These are phyloP conservation scores for Drosophila bifasciata DNA, from an alignment of 1,140 invertebrate genomes.

Conservation along the genomic window DNA sequence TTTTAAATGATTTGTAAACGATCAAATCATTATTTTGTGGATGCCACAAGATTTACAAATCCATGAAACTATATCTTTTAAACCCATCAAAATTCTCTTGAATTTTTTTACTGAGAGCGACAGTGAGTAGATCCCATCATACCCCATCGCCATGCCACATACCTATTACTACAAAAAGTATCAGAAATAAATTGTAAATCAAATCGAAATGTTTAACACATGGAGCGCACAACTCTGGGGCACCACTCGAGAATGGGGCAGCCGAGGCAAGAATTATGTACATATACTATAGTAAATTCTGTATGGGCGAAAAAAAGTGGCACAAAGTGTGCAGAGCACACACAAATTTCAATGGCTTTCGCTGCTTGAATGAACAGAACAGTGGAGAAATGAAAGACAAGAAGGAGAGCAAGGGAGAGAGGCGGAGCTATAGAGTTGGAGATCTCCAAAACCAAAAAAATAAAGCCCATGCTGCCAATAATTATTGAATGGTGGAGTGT, in stretches of 20 bases:
- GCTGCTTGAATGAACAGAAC: constrained; percentile 58
- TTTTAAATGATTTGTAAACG: too few relatives aligned
- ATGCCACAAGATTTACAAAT: too few relatives aligned
- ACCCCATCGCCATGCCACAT: neutral
- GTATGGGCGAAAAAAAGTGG: constrained; percentile 42
- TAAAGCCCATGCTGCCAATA: constrained; percentile 47
- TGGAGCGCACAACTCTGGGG: constrained; percentile 45
- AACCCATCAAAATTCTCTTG: too few relatives aligned
- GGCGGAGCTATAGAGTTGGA: neutral
- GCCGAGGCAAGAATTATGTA: constrained; percentile 42
- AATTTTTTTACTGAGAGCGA: too few relatives aligned
- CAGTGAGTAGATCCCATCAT: too few relatives aligned
- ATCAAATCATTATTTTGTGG: too few relatives aligned
- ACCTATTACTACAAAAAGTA: neutral
- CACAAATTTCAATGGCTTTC: constrained; percentile 55
- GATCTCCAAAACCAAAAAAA: constrained; percentile 1
- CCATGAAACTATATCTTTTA: too few relatives aligned
- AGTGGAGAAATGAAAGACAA: constrained; percentile 14
- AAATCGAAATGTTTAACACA: constrained; percentile 75
- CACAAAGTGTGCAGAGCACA: constrained; percentile 49
- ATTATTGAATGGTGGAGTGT: constrained; percentile 49
- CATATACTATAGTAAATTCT: constrained; percentile 17
- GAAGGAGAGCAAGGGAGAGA: neutral
- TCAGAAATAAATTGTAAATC: constrained; percentile 59
- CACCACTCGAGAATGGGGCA: constrained; percentile 18